These are phyloP conservation scores for Nothoprocta pentlandii DNA, from an alignment of 2,113 vertebrate species.

Conservation along the genomic window DNA sequence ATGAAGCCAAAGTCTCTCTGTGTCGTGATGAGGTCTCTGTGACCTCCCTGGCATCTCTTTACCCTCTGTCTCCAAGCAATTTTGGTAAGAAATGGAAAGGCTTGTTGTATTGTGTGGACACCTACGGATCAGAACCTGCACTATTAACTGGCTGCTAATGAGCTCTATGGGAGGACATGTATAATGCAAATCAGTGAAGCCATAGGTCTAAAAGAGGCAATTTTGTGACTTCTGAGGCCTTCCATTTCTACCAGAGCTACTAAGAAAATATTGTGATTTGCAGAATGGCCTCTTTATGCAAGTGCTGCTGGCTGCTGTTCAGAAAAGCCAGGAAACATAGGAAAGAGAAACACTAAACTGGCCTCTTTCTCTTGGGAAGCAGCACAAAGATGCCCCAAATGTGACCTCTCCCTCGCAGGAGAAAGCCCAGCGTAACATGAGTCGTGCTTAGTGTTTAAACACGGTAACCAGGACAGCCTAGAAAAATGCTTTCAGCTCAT, in stretches of 20 bases:
- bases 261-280: neutral
- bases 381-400: neutral
- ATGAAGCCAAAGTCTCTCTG: rapidly evolving
- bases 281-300: rapidly evolving
- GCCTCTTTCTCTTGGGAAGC: neutral
- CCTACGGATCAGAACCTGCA: neutral
- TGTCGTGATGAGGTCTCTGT: rapidly evolving
- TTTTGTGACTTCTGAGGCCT: neutral
- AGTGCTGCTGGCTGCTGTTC: neutral
- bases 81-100: neutral
- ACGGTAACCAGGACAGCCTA: neutral
- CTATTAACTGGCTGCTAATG: neutral
- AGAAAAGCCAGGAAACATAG: neutral
- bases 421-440: rapidly evolving
- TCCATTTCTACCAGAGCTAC: neutral
- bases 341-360: neutral
- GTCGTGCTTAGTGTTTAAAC: neutral
- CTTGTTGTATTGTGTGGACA: rapidly evolving
- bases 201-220: rapidly evolving
- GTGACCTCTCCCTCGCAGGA: neutral
- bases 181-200: neutral
- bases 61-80: rapidly evolving
- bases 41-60: neutral
- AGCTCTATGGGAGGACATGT: rapidly evolving
- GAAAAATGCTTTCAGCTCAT: neutral